Evolutionary conservation across 1,140 invertebrate genomes (phyloP), one percentile per base, ranked within the genome.

Genomic region (Teleopsis dalmanni): DNA sequence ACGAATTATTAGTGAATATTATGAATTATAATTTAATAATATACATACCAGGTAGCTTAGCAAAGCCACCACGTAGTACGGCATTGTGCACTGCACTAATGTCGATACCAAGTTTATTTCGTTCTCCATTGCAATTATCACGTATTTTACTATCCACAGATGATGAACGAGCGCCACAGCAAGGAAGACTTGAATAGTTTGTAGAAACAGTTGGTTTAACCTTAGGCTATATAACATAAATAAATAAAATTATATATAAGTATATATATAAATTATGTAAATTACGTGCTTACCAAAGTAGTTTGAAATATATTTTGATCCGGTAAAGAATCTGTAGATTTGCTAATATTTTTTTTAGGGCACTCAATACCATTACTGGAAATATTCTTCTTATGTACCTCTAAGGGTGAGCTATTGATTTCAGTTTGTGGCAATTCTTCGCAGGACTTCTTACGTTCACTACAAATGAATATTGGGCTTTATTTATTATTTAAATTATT

Each of bases 11-110:
- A n/a, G n/a, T n/a, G 14, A 33, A 33, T 41, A n/a, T 16, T 22
- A 21, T 23, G 5, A 7, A 41, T 22, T 26, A 3, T 11, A 10
- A 23, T 9, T 3, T 47, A 18, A 21, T 9, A 21, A 13, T 11
- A 7, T 3, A 46, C 40, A 43, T 46, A 57, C 56, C 56, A 44
- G 67, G 68, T 44, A 71, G 37, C 35, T 60, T 65, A 19, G 68
- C 62, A 35, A 68, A 48, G 25, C 70, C 61, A 18, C 67, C 68
- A 22, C 60, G 52, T 14, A 71, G 50, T 19, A 71, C 68, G 9
- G 68, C 67, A 58, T 71, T 64, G 44, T 71, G 68, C 19, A 71
- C 67, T 41, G 68, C 68, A 44, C 59, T 71, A 22, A 71, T 71
- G 49, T 65, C 63, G 44, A 71, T 71, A 44, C 68, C 68, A 29